A percentile compares a stretch with the other conserved stretches of the same genome.
phyloP scores from a whole-genome alignment of 2,113 vertebrate genomes.

The Sprattus sprattus region DNA sequence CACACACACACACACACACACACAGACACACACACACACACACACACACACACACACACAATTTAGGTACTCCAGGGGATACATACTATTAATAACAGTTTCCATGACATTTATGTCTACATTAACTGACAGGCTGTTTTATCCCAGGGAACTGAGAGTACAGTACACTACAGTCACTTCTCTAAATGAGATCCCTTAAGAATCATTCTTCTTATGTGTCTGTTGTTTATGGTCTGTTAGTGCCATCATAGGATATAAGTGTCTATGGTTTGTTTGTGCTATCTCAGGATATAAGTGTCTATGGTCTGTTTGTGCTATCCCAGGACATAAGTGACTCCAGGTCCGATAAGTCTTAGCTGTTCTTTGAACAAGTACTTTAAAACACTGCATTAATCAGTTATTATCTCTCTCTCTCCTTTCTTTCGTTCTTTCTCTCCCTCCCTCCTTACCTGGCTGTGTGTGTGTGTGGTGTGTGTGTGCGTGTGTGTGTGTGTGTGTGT shows the following conservation, averaged over 20 bases:
- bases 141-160: background rate
- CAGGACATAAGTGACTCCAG: too few relatives aligned
- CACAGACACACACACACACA: too few relatives aligned
- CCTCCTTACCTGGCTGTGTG: background rate
- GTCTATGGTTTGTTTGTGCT: background rate
- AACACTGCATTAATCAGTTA: background rate
- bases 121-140: background rate
- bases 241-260: background rate
- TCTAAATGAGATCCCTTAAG: background rate
- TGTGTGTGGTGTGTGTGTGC: background rate
- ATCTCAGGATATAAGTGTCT: too few relatives aligned
- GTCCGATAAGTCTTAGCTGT: background rate
- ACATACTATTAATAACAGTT: background rate
- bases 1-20: too few relatives aligned
- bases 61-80: background rate
- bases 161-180: background rate
- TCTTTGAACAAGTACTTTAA: background rate
- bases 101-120: background rate
- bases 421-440: conserved; percentile 32
- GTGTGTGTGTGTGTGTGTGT: background rate
- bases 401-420: background rate
- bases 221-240: background rate
- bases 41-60: too few relatives aligned
- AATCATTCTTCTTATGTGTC: background rate
- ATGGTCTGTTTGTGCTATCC: too few relatives aligned